A percentile compares a stretch with the other conserved stretches of the same genome.
phyloP scores from a whole-genome alignment of 2,797 vertebrate species.

The Novumbra hubbsi region DNA sequence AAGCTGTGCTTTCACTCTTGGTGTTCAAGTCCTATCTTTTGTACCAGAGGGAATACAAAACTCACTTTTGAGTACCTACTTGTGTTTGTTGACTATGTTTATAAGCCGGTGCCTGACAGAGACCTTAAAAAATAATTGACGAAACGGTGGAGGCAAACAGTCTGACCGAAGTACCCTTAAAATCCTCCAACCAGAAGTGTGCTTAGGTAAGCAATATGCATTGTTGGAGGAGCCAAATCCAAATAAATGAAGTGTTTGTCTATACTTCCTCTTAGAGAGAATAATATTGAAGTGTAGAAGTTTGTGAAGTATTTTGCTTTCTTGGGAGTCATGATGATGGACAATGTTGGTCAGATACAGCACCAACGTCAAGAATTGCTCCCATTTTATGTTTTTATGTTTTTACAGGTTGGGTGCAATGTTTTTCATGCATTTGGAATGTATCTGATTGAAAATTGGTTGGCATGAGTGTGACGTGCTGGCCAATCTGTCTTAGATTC shows the following conservation, averaged over 20 bases:
- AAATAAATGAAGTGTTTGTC: background rate
- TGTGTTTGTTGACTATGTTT: slow-evolving; percentile 15
- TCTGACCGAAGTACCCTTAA: slow-evolving; percentile 6
- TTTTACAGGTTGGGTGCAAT: background rate
- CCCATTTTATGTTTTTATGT: slow-evolving; percentile 8
- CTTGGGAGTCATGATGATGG: background rate
- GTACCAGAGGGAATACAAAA: background rate
- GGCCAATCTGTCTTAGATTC: too few relatives aligned
- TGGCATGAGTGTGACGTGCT: too few relatives aligned
- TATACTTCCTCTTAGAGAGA: background rate
- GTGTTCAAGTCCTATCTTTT: slow-evolving; percentile 3
- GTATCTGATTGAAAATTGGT: slow-evolving; percentile 3
- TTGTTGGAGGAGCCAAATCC: background rate
- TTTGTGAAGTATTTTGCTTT: slow-evolving; percentile 4
- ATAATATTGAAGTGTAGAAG: background rate
- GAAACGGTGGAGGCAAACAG: background rate
- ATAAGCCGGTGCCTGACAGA: slow-evolving; percentile 18
- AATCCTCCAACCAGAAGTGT: slow-evolving; percentile 4
- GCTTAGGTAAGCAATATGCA: slow-evolving; percentile 2
- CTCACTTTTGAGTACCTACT: slow-evolving; percentile 14
- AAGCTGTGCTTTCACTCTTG: slow-evolving; percentile 44
- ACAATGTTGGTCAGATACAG: slow-evolving; percentile 10
- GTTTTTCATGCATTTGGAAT: slow-evolving; percentile 1
- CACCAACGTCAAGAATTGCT: slow-evolving; percentile 20
- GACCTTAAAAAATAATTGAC: too few relatives aligned